Evolutionary conservation across 2,113 vertebrate species (phyloP).

Genomic region (Chascanopsetta lugubris): DNA sequence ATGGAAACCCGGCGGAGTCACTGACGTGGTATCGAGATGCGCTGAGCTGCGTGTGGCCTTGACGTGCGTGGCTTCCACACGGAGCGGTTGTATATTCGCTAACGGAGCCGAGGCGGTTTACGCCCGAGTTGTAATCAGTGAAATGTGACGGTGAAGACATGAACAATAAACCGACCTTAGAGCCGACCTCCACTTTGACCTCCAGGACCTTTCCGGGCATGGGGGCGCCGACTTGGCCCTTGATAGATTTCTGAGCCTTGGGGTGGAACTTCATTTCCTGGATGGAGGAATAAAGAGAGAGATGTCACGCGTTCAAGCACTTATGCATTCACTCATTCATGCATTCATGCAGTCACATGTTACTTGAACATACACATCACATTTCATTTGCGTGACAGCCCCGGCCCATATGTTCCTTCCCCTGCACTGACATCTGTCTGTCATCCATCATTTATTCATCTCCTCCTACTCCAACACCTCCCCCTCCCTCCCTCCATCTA

Average conservation of each 20-base stretch:
- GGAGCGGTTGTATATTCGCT: background rate
- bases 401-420: background rate
- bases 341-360: background rate
- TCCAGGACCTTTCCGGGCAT: constrained; percentile 95
- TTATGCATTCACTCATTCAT: constrained; percentile 16
- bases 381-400: background rate
- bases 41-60: no score
- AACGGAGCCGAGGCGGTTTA: background rate
- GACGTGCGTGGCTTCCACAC: no score
- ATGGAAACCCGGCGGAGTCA: no score
- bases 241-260: constrained; percentile 90
- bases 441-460: background rate
- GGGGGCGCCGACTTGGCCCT: constrained; percentile 92
- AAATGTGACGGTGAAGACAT: no score
- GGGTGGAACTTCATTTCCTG: constrained; percentile 97
- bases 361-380: no score
- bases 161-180: constrained; percentile 62
- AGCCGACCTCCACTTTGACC: constrained; percentile 83
- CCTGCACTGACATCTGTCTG: background rate
- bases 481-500: background rate
- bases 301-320: no score
- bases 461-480: no score
- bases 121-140: no score
- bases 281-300: constrained; percentile 15
- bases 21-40: no score